Conservation (phyloP, 2,888 invertebrate genomes). For the Palloptera scutellata region DNA sequence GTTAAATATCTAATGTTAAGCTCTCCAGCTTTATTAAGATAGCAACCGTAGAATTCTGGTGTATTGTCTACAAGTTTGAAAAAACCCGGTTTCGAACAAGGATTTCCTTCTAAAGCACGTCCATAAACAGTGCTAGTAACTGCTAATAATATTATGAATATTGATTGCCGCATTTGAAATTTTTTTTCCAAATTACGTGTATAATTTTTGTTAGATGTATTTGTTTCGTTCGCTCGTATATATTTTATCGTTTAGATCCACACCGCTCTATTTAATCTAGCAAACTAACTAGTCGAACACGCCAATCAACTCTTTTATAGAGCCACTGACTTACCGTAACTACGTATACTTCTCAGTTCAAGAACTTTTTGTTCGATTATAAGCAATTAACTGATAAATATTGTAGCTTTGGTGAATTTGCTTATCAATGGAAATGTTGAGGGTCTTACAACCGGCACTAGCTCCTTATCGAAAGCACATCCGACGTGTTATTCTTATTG, state of each 20-base stretch:
- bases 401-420: not conserved
- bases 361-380: slow-evolving; percentile 31
- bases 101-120: slow-evolving; percentile 10
- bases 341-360: slow-evolving; percentile 15
- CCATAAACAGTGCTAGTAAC: slow-evolving; percentile 15
- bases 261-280: slow-evolving; percentile 14
- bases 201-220: slow-evolving; percentile 4
- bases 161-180: slow-evolving; percentile 31
- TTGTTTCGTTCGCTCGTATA: not conserved
- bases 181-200: not conserved
- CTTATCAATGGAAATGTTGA: slow-evolving; percentile 15
- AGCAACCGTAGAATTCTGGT: slow-evolving; percentile 45
- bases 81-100: slow-evolving; percentile 42
- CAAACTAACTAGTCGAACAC: slow-evolving; percentile 46
- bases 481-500: slow-evolving; percentile 9
- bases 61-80: slow-evolving; percentile 42
- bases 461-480: slow-evolving; percentile 20
- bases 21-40: slow-evolving; percentile 37
- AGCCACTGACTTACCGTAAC: not conserved
- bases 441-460: not conserved
- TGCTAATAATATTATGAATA: slow-evolving; percentile 23
- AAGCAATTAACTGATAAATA: slow-evolving; percentile 45
- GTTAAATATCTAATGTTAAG: slow-evolving; percentile 38
- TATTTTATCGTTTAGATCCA: not conserved
- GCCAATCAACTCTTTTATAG: slow-evolving; percentile 48